Evolutionary conservation across 1,140 invertebrate genomes (phyloP).

Genomic region (Oryctes rhinoceros): DNA sequence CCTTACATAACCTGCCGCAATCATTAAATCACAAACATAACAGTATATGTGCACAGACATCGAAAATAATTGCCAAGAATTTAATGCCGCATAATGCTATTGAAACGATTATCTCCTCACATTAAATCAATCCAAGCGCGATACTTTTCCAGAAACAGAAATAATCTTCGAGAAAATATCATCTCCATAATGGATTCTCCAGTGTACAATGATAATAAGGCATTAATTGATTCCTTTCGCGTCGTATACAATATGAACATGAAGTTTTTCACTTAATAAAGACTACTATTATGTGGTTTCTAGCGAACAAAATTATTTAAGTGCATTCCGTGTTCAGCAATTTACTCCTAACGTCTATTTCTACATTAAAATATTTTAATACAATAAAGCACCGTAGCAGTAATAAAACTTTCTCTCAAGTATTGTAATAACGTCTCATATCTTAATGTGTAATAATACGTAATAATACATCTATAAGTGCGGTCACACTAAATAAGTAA

Average conservation of each 20-base stretch:
- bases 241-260: background rate
- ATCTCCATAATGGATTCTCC: background rate
- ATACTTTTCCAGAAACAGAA: background rate
- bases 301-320: background rate
- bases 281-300: background rate
- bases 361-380: background rate
- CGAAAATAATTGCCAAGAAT: background rate
- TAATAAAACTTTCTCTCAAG: constrained; percentile 3
- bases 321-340: background rate
- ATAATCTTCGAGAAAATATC: background rate
- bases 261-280: constrained; percentile 1
- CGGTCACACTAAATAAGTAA: too few species aligned
- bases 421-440: background rate
- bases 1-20: background rate
- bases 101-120: background rate
- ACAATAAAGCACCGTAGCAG: background rate
- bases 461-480: constrained; percentile 5
- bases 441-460: constrained; percentile 1
- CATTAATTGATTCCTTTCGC: background rate
- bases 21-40: constrained; percentile 7
- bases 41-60: background rate
- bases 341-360: background rate
- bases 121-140: background rate
- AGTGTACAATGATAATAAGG: background rate
- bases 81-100: constrained; percentile 2